Conservation (phyloP, 2,888 invertebrate genomes). For the Cerceris rybyensis region DNA sequence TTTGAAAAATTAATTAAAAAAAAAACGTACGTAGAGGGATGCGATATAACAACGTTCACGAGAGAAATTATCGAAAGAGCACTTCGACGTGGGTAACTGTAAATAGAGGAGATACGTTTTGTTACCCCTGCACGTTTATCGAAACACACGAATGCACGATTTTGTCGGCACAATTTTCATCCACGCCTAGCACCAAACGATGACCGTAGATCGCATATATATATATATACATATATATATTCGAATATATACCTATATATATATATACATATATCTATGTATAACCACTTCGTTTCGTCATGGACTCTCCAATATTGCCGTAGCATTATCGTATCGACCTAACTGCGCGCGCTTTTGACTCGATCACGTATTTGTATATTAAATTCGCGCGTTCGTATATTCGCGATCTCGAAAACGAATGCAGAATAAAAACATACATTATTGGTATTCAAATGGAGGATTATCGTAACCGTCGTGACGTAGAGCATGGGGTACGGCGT, state of each 20-base stretch:
- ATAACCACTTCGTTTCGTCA: constrained; percentile 60
- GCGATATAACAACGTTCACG: constrained; percentile 16
- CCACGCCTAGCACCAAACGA: constrained; percentile 46
- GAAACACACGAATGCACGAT: constrained; percentile 54
- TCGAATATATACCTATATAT: constrained; percentile 3
- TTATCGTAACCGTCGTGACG: constrained; percentile 68
- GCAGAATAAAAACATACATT: constrained; percentile 68
- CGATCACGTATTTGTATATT: constrained; percentile 47
- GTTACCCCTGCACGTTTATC: constrained; percentile 56
- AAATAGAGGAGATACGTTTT: constrained; percentile 48
- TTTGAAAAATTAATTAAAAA: constrained; percentile 15
- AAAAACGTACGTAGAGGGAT: constrained; percentile 1
- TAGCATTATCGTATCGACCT: constrained; percentile 66
- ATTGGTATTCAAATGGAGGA: constrained; percentile 82
- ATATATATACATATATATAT: neutral
- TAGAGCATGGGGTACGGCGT: constrained; percentile 71
- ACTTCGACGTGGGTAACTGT: constrained; percentile 48
- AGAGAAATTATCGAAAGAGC: constrained; percentile 41
- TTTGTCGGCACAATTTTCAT: constrained; percentile 47
- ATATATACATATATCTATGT: neutral
- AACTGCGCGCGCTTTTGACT: constrained; percentile 59
- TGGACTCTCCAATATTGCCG: constrained; percentile 77
- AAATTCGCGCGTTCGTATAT: constrained; percentile 31
- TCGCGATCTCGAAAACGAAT: constrained; percentile 46
- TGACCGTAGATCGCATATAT: constrained; percentile 41